Base-by-base conservation (phyloP, 2,113 vertebrate species). In the Telmatochromis sp. region DNA sequence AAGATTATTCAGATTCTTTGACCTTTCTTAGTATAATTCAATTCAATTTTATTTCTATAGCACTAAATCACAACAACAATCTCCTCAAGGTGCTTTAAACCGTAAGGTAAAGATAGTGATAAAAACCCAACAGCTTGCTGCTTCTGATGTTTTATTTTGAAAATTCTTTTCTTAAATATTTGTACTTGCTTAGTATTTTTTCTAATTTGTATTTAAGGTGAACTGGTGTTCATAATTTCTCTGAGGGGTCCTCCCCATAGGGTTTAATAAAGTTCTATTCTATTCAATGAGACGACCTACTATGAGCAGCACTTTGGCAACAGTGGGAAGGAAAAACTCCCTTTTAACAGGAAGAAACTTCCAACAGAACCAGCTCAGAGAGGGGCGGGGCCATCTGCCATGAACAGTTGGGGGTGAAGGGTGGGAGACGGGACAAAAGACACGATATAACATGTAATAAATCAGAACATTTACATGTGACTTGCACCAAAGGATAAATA, bases 401-500 rank as follows among this genome's bases (percentile, higher is more conserved):
- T 35, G 0, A 65, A n/a, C 4, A 0, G 0, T 12, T 65, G 7
- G 60, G 33, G 31, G 10, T 5, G 60, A 65, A 0, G 19, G 33
- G 10, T 65, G 60, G 19, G 33, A 21, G 33, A 65, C 7, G 4
- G 33, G 33, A 65, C 33, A 37, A 21, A 65, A 65, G 60, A 65
- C 6, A 37, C 1, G 0, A 5, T 31, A 78, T 13, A n/a, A n/a
- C 9, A 53, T 6, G 10, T 14, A 11, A 21, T 12, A 45, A 35
- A 28, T n/a, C 7, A 63, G 47, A 81, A 12, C 47, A 81, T 98
- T 97, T 97, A 99, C 99, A 14, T 99, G 98, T 68, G 99, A 99
- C 96, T 99, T 99, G 95, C 98, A 99, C 99, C 99, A 99, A 50
- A 99, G 97, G 90, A 99, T 99, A 89, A 99, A 99, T 93, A 99